These are phyloP conservation scores for Orbicella faveolata DNA, from an alignment of 64 coral and sea anemone genomes.

Conservation along the genomic window DNA sequence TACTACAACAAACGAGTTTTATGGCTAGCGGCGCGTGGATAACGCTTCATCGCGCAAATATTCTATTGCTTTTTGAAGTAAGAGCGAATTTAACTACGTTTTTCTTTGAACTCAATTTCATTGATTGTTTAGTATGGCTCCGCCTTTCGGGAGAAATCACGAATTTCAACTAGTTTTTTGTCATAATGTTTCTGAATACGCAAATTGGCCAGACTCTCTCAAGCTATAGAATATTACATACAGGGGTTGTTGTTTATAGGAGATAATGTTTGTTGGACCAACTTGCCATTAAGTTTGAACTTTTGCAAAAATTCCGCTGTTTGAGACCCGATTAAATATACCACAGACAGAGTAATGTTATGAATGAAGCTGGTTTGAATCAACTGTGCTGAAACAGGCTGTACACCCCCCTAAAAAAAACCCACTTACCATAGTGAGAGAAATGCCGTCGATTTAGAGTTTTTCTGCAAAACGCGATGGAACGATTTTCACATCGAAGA, in stretches of 20 bases:
- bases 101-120: neutral
- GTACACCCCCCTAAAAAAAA: neutral
- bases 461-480: neutral
- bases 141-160: slow-evolving; percentile 3
- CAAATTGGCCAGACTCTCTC: neutral
- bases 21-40: slow-evolving; percentile 21
- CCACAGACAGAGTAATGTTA: neutral
- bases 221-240: neutral
- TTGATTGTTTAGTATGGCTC: neutral
- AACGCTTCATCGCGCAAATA: neutral
- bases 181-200: neutral
- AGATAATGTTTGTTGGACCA: neutral
- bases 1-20: slow-evolving; percentile 25
- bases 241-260: slow-evolving; percentile 25
- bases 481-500: neutral
- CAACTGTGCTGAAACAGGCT: too few relatives aligned
- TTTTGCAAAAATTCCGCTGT: neutral
- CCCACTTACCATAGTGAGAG: neutral
- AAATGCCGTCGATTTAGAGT: neutral
- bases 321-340: neutral
- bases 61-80: neutral
- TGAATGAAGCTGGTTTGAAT: neutral
- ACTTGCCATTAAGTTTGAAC: neutral
- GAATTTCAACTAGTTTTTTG: neutral
- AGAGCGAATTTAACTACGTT: neutral